Conservation (phyloP, 1,140 invertebrate species). For the Cotesia typhae region DNA sequence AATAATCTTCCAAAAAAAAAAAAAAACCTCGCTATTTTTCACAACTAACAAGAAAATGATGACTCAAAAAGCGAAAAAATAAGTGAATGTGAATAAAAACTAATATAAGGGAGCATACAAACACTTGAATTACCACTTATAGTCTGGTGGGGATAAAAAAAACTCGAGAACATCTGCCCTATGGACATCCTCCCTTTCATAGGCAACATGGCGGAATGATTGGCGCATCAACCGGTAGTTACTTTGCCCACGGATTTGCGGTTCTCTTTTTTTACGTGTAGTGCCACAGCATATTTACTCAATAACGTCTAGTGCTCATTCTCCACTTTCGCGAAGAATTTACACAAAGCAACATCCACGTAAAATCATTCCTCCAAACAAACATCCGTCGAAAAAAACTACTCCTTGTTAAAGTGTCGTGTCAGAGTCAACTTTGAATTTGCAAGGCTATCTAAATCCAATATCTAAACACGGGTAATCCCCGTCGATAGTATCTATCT, state of each 20-base stretch:
- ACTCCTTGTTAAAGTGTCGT: not conserved
- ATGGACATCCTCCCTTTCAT: conserved; percentile 50
- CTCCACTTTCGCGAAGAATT: not conserved
- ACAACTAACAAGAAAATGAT: not conserved
- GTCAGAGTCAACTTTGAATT: conserved; percentile 20
- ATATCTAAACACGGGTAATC: conserved; percentile 53
- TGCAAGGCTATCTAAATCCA: conserved; percentile 57
- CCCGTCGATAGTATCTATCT: conserved; percentile 45
- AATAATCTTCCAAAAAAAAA: too few relatives aligned
- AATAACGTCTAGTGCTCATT: not conserved
- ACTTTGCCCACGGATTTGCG: conserved; percentile 61
- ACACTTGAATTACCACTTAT: conserved; percentile 55
- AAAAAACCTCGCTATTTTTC: too few relatives aligned
- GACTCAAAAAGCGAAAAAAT: not conserved
- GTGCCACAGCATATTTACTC: too few relatives aligned
- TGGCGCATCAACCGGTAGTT: conserved; percentile 64
- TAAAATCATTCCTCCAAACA: not conserved
- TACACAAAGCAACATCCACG: not conserved
- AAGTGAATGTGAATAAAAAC: not conserved
- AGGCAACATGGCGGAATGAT: conserved; percentile 64
- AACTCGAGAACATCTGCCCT: conserved; percentile 58
- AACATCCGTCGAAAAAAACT: too few relatives aligned
- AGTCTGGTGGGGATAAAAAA: conserved; percentile 17
- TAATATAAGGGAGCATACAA: conserved; percentile 42
- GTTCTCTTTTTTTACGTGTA: conserved; percentile 56